Evolutionary conservation across 1,140 invertebrate genomes (phyloP), one percentile per base, ranked within the genome.

Genomic region (Halyomorpha halys): DNA sequence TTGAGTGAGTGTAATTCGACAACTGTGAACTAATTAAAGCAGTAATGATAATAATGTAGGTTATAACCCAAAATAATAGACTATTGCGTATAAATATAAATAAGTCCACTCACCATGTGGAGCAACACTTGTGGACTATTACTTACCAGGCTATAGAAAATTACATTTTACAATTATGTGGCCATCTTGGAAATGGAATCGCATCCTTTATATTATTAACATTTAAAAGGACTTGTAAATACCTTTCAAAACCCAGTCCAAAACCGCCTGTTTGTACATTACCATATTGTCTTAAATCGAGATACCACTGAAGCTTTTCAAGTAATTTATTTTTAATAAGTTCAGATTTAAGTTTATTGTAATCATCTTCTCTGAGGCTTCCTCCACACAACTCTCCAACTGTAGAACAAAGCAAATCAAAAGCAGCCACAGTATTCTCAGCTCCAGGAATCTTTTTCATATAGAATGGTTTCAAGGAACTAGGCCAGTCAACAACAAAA

Each of bases 341-440:
- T 68, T 71, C 74, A 15, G 69, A 56, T 68, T 82, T 76, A 21
- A 97, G 76, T 61, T 80, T 77, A 0, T 83, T 74, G 68, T 83
- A 85, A 76, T 87, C 73, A 71, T 90, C 82, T 78, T 98, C 94
- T 66, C 97, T 86, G 3, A 98, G 75, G 79, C 92, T 93, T 1
- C 96, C 96, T 27, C 96, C 96, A 70, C 87, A 87, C 27, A 98
- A 74, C 78, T 98, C 96, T 0, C 96, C 97, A 44, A 97, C 88
- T 18, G 80, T 76, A 45, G 94, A 90, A 62, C 85, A 83, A 39
- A 98, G 75, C 0, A 98, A 77, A 76, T 99, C 97, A 68, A 97
- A 79, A 61, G 91, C 90, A 60, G 34, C n/a, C 23, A 87, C 86
- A 74, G 81, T 83, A 54, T 74, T 72, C 16, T 73, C 56, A 74